A percentile compares a stretch with the other conserved stretches of the same genome.
These are phyloP conservation scores for Alectoris magna DNA, from an alignment of 2,797 vertebrate genomes.

Conservation along the genomic window DNA sequence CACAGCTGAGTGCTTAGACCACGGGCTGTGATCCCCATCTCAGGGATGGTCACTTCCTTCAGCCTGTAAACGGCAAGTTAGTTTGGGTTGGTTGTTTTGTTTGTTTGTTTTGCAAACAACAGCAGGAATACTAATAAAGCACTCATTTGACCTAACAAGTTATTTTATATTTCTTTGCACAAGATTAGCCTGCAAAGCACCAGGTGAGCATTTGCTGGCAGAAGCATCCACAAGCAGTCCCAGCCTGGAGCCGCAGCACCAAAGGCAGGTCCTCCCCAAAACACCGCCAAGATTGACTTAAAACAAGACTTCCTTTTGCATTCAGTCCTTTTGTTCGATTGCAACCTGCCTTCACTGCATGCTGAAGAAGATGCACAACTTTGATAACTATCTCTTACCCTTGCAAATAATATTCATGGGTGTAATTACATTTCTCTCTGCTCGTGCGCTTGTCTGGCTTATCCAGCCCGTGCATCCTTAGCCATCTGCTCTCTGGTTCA, in stretches of 20 bases:
- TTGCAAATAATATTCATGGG: constrained; percentile 18
- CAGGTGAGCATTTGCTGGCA: not conserved
- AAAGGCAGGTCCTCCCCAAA: not conserved
- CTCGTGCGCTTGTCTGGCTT: constrained; percentile 7
- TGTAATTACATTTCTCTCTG: constrained; percentile 10
- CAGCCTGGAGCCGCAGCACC: not conserved
- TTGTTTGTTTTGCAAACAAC: not conserved
- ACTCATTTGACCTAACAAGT: not conserved
- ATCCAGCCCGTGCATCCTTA: constrained; percentile 23
- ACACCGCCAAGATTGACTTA: not conserved
- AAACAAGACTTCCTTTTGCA: not conserved
- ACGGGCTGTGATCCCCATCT: not conserved
- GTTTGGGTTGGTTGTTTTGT: not conserved
- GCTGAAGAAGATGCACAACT: constrained; percentile 26
- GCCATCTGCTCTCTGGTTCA: constrained; percentile 37
- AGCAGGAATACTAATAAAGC: not conserved
- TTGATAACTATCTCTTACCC: not conserved
- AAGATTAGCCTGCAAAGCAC: not conserved
- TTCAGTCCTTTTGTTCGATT: not conserved
- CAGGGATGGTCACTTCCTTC: not conserved
- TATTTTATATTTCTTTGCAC: not conserved
- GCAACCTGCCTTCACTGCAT: rapidly evolving
- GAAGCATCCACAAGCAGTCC: not conserved
- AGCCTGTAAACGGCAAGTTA: not conserved
- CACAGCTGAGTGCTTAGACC: not conserved